phyloP scores from a whole-genome alignment of 2,888 invertebrate genomes.

The Nomada hirtipes region DNA sequence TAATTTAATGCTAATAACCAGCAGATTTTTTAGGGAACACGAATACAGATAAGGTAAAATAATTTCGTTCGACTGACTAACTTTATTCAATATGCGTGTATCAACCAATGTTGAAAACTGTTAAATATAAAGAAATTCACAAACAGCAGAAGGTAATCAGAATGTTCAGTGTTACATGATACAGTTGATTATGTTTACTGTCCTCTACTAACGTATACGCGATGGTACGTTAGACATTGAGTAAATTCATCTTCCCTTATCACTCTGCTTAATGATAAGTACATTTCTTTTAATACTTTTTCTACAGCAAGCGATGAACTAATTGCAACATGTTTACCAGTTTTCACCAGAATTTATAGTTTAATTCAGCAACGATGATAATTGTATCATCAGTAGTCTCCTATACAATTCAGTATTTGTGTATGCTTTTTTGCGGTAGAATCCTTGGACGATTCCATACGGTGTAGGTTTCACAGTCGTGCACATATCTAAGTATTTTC shows the following conservation, averaged over 20 bases:
- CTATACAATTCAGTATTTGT: conserved; percentile 44
- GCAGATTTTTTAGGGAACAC: conserved; percentile 34
- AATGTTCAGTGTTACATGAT: conserved; percentile 52
- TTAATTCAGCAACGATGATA: conserved; percentile 40
- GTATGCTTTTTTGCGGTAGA: conserved; percentile 40
- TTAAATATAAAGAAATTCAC: conserved; percentile 52
- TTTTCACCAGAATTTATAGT: conserved; percentile 60
- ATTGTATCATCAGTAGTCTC: conserved; percentile 36
- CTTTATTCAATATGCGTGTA: conserved; percentile 56
- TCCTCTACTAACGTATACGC: conserved; percentile 43
- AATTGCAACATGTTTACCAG: conserved; percentile 51
- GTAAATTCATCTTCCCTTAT: conserved; percentile 58
- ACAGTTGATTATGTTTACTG: conserved; percentile 51
- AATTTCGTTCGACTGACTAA: conserved; percentile 46
- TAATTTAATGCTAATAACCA: conserved; percentile 27
- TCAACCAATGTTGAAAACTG: conserved; percentile 33
- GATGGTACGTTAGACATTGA: conserved; percentile 47
- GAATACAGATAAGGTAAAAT: conserved; percentile 42
- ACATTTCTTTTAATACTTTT: conserved; percentile 55
- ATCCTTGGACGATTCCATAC: conserved; percentile 33
- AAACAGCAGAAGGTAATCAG: conserved; percentile 49
- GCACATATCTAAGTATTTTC: conserved; percentile 51
- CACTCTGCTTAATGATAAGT: conserved; percentile 67
- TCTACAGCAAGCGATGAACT: conserved; percentile 64
- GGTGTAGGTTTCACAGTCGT: conserved; percentile 51